Evolutionary conservation across 2,797 vertebrate genomes (phyloP).

Genomic region (Phyllotis vaccarum): DNA sequence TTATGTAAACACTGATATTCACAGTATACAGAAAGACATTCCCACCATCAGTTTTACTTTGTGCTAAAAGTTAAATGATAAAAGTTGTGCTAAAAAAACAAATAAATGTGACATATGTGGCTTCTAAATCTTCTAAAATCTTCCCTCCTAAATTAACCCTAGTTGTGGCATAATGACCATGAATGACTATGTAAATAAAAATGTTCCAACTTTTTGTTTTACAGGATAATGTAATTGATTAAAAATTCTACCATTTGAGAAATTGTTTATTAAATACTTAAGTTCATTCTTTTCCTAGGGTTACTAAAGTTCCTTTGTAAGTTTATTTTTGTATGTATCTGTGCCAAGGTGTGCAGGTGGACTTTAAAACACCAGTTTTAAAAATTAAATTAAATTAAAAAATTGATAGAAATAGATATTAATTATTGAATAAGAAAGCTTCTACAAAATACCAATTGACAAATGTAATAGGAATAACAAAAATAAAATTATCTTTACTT

Average conservation of each 20-base stretch:
- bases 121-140: not conserved
- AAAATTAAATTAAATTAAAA: not conserved
- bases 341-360: not conserved
- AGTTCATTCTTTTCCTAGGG: not conserved
- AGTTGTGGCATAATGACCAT: not conserved
- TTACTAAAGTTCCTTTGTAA: slow-evolving; percentile 16
- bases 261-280: slow-evolving; percentile 39
- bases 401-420: not conserved
- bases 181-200: slow-evolving; percentile 14
- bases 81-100: too few relatives aligned
- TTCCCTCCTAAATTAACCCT: not conserved
- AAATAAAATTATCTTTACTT: not conserved
- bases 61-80: too few relatives aligned
- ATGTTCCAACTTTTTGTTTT: slow-evolving; percentile 36
- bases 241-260: not conserved
- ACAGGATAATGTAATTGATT: not conserved
- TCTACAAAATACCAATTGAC: not conserved
- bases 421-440: not conserved
- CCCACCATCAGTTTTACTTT: too few relatives aligned
- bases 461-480: not conserved
- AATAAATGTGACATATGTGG: not conserved
- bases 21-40: too few relatives aligned
- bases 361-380: not conserved
- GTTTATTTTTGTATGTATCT: not conserved
- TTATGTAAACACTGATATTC: too few relatives aligned